Evolutionary conservation across 2,888 invertebrate genomes (phyloP).

Genomic region (Slavum lentiscoides): DNA sequence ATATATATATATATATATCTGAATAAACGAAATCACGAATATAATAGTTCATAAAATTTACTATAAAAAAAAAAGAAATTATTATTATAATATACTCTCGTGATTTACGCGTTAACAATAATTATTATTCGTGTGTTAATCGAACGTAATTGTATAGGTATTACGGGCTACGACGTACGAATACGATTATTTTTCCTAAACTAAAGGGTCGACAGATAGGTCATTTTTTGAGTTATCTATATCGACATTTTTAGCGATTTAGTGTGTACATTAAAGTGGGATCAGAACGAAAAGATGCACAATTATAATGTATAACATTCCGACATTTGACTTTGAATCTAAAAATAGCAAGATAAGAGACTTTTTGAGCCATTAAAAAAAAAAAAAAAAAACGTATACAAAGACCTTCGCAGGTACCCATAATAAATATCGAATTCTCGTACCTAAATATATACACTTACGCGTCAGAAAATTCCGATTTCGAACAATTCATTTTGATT

Average conservation of each 20-base stretch:
- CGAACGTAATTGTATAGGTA: background rate
- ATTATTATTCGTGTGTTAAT: background rate
- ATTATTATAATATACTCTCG: too few species aligned
- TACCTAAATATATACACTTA: background rate
- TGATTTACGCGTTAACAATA: background rate
- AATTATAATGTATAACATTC: slow-evolving; percentile 4
- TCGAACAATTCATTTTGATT: background rate
- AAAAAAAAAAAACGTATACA: background rate
- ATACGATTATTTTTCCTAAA: slow-evolving; percentile 7
- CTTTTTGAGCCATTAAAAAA: slow-evolving; percentile 23
- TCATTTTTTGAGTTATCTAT: slow-evolving; percentile 31
- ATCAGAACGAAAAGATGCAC: background rate
- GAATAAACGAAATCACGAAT: too few species aligned
- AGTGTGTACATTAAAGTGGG: background rate
- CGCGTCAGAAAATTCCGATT: too few species aligned
- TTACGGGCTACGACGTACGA: background rate
- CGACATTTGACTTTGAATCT: slow-evolving; percentile 42
- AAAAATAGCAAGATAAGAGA: slow-evolving; percentile 39
- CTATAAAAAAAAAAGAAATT: too few species aligned
- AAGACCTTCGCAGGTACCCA: slow-evolving; percentile 33
- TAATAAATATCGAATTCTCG: slow-evolving; percentile 1
- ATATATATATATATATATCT: too few species aligned
- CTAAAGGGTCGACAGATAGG: background rate
- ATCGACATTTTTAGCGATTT: background rate
- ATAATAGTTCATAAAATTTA: too few species aligned